Conservation (phyloP, 2,888 invertebrate genomes). For the Dryococelus australis region DNA sequence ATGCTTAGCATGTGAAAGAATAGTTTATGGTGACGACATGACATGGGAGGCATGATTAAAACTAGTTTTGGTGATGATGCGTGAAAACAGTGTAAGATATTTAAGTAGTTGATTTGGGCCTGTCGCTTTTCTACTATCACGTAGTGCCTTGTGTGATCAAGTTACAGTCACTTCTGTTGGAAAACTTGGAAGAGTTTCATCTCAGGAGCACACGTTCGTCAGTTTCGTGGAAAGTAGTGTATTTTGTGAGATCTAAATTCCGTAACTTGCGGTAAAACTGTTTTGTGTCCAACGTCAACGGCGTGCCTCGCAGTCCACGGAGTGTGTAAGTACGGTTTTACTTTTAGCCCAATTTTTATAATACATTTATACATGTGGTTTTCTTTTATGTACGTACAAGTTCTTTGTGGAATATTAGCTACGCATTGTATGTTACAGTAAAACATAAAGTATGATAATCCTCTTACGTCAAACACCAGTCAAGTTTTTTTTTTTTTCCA, state of each 20-base stretch:
- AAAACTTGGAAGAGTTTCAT: background rate
- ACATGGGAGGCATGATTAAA: too few species aligned
- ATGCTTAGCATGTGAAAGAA: too few species aligned
- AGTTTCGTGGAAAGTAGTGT: background rate
- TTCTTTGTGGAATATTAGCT: too few species aligned
- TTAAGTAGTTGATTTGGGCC: background rate
- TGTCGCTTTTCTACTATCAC: background rate
- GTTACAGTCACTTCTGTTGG: background rate
- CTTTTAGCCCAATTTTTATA: background rate
- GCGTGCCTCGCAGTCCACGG: slow-evolving; percentile 38
- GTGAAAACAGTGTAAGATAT: background rate
- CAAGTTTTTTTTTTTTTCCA: background rate
- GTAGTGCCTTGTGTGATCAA: background rate
- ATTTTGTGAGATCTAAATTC: background rate
- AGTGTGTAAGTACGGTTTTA: slow-evolving; percentile 37
- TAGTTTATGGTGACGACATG: too few species aligned
- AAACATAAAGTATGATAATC: too few species aligned
- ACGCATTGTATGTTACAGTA: too few species aligned
- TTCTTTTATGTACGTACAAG: too few species aligned
- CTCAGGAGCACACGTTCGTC: background rate
- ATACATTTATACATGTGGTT: too few species aligned
- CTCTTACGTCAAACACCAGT: too few species aligned
- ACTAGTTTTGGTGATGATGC: too few species aligned
- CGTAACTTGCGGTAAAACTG: slow-evolving; percentile 35
- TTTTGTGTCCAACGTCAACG: slow-evolving; percentile 44